These are phyloP conservation scores for Sepiola atlantica DNA, from an alignment of 2,888 invertebrate genomes.

Conservation along the genomic window DNA sequence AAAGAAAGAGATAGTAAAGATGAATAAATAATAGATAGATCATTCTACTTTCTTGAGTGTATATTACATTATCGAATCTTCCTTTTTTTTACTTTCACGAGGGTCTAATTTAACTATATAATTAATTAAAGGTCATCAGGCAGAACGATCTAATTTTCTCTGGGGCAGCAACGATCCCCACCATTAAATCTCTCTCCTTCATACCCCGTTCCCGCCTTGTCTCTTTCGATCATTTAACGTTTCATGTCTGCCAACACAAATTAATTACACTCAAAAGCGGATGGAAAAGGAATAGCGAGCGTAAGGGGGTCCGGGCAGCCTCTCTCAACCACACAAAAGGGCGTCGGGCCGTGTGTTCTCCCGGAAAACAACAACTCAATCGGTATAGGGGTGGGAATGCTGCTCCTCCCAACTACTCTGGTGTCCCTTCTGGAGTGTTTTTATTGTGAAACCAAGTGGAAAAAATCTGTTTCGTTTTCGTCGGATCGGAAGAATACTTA, in stretches of 20 bases:
- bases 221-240: background rate
- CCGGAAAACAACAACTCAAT: background rate
- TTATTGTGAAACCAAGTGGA: background rate
- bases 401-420: background rate
- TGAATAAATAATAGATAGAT: too few species aligned
- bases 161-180: background rate
- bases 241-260: background rate
- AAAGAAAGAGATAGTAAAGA: too few species aligned
- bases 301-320: background rate
- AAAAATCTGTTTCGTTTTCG: background rate
- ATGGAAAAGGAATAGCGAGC: background rate
- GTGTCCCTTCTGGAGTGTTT: background rate
- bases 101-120: background rate
- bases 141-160: background rate
- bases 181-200: background rate
- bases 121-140: background rate
- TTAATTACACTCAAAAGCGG: background rate
- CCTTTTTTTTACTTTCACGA: background rate
- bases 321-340: background rate
- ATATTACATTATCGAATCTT: background rate
- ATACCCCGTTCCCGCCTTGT: background rate
- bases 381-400: background rate
- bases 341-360: slow-evolving; percentile 15
- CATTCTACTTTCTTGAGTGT: background rate
- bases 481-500: background rate